Percentiles rank a stretch among this genome's conserved stretches.
phyloP scores from a whole-genome alignment of 2,888 invertebrate species.

The Ormyrus thymus region DNA sequence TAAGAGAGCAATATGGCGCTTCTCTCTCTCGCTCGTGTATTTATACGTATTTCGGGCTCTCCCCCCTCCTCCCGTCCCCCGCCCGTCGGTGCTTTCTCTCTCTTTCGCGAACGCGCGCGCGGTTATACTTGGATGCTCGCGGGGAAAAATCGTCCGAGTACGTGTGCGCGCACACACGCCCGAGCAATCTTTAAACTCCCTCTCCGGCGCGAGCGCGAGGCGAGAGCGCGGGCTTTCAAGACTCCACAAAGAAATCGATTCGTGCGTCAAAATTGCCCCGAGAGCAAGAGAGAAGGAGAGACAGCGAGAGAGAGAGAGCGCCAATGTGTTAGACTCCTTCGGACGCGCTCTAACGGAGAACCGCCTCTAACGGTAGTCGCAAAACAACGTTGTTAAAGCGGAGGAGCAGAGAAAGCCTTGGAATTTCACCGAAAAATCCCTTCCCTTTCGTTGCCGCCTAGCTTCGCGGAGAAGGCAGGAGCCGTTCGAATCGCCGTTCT shows the following conservation, averaged over 20 bases:
- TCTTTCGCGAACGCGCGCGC: conserved; percentile 4
- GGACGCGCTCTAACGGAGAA: neutral
- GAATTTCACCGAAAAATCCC: neutral
- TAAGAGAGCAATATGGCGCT: conserved; percentile 55
- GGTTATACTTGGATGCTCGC: neutral
- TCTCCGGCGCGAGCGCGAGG: conserved; percentile 12
- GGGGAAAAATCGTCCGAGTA: neutral
- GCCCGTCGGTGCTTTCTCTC: neutral
- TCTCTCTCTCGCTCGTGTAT: conserved; percentile 20
- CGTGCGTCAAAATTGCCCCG: conserved; percentile 55
- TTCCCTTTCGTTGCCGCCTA: neutral
- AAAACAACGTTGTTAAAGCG: neutral
- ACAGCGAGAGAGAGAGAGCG: conserved; percentile 3
- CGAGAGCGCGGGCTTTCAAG: conserved; percentile 44
- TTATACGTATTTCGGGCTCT: conserved; percentile 45
- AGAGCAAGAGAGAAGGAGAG: conserved; percentile 1
- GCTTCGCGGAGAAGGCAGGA: conserved; percentile 10
- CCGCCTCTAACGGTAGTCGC: neutral
- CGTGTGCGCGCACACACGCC: neutral
- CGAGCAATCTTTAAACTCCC: conserved; percentile 54
- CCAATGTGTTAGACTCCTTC: no score
- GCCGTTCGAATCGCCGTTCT: neutral
- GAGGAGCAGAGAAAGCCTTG: neutral
- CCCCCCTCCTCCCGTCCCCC: conserved; percentile 8
- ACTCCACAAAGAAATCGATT: conserved; percentile 57